A percentile compares a stretch with the other conserved stretches of the same genome.
Conservation (phyloP, 1,140 invertebrate species). For the Lepidostoma basale region DNA sequence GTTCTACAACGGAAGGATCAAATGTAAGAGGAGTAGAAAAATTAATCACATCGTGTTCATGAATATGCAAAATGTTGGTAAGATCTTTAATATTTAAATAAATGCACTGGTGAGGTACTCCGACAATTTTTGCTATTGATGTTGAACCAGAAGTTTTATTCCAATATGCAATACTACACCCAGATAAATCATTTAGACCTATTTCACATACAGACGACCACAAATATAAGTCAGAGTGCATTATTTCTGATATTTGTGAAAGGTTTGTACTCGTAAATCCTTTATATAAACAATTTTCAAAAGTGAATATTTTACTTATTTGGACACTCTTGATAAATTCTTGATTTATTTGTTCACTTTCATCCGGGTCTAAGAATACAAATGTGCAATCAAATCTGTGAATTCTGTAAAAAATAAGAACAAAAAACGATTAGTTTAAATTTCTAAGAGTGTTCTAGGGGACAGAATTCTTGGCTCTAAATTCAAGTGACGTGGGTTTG, state of each 20-base stretch:
- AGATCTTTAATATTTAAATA: constrained; percentile 68
- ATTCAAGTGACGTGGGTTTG: too few species aligned
- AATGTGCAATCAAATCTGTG: constrained; percentile 56
- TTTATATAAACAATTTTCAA: not conserved
- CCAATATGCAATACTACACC: constrained; percentile 61
- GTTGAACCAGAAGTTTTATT: constrained; percentile 72
- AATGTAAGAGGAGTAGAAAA: constrained; percentile 78
- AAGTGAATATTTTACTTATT: constrained; percentile 18
- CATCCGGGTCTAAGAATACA: constrained; percentile 54
- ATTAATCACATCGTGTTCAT: constrained; percentile 68
- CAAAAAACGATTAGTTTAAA: too few species aligned
- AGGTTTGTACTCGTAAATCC: not conserved
- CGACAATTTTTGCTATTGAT: constrained; percentile 67
- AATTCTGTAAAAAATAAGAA: constrained; percentile 52
- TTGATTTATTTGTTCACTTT: constrained; percentile 39
- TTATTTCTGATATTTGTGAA: not conserved
- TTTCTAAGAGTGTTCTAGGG: too few species aligned
- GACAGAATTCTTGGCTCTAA: too few species aligned
- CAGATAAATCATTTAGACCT: not conserved
- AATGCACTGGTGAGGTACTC: constrained; percentile 67
- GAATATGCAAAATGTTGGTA: constrained; percentile 60
- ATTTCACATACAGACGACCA: not conserved
- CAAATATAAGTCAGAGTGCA: constrained; percentile 1
- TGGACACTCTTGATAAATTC: not conserved
- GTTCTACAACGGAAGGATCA: constrained; percentile 81